These are phyloP conservation scores for Drosophila demipolita DNA, from an alignment of 2,888 invertebrate genomes.

Conservation along the genomic window DNA sequence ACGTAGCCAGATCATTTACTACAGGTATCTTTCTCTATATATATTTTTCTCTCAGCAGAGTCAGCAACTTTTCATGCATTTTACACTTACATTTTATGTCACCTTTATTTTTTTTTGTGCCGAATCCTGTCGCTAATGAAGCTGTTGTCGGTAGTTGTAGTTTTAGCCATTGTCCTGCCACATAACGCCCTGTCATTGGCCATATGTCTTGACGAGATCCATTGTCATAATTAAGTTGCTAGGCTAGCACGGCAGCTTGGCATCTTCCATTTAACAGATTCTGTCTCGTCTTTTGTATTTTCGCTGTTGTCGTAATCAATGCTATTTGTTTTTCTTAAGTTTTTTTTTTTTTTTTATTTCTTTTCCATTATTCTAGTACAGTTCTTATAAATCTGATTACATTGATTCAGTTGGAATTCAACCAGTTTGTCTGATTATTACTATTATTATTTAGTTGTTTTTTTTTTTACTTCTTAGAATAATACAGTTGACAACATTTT, in stretches of 20 bases:
- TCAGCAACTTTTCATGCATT: slow-evolving; percentile 47
- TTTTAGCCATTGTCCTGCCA: slow-evolving; percentile 51
- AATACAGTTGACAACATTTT: slow-evolving; percentile 67
- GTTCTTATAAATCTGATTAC: slow-evolving; percentile 77
- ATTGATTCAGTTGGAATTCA: slow-evolving; percentile 66
- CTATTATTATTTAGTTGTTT: neutral
- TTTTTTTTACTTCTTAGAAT: slow-evolving; percentile 40
- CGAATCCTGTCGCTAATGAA: slow-evolving; percentile 60
- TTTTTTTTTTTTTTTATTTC: neutral
- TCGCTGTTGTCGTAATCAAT: slow-evolving; percentile 55
- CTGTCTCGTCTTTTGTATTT: slow-evolving; percentile 32
- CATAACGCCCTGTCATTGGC: slow-evolving; percentile 60
- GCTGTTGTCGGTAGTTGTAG: slow-evolving; percentile 29
- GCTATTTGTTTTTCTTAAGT: slow-evolving; percentile 50
- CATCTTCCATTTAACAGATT: slow-evolving; percentile 13
- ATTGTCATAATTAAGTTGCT: slow-evolving; percentile 63
- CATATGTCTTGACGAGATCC: slow-evolving; percentile 37
- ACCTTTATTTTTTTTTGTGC: slow-evolving; percentile 11
- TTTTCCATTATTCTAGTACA: slow-evolving; percentile 31
- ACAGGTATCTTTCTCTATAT: slow-evolving; percentile 25
- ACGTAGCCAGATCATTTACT: slow-evolving; percentile 11
- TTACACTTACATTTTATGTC: slow-evolving; percentile 46
- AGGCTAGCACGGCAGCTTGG: slow-evolving; percentile 11
- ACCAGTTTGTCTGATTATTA: slow-evolving; percentile 51
- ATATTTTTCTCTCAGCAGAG: slow-evolving; percentile 5